These are phyloP conservation scores for Thamnaconus septentrionalis DNA, from an alignment of 2,113 vertebrate genomes.

Conservation along the genomic window DNA sequence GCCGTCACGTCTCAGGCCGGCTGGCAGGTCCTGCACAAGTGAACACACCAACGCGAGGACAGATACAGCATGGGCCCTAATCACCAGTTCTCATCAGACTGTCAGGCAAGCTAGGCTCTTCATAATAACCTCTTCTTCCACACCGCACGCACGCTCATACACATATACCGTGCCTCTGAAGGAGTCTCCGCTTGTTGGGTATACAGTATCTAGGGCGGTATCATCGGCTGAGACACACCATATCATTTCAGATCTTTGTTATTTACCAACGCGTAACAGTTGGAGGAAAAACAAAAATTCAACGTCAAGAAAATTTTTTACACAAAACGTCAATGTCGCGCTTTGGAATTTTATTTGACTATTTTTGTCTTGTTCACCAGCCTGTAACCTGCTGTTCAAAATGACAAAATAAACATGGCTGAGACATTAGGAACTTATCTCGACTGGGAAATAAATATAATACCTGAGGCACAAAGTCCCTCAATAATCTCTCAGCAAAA, in stretches of 20 bases:
- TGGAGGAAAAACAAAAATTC: background rate
- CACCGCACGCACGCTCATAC: slow-evolving; percentile 3
- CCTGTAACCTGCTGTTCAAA: background rate
- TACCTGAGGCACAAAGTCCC: slow-evolving; percentile 49
- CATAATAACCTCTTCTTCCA: slow-evolving; percentile 19
- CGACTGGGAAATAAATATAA: slow-evolving; percentile 27
- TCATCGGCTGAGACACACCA: background rate
- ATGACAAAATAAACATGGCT: slow-evolving; percentile 18
- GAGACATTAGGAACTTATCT: slow-evolving; percentile 27
- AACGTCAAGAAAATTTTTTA: background rate
- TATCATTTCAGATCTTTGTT: background rate
- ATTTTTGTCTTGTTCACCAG: background rate
- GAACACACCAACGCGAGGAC: slow-evolving; percentile 49
- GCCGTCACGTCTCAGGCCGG: slow-evolving; percentile 43
- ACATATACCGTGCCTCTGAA: slow-evolving; percentile 4
- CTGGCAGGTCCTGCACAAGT: slow-evolving; percentile 50
- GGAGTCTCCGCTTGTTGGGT: slow-evolving; percentile 4
- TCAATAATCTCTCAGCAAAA: slow-evolving; percentile 59
- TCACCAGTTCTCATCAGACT: slow-evolving; percentile 52
- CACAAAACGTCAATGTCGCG: background rate
- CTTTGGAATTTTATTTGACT: too few relatives aligned
- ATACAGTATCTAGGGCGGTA: background rate
- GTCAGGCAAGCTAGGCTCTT: slow-evolving; percentile 39
- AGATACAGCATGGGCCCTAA: slow-evolving; percentile 43
- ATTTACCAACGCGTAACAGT: too few relatives aligned